Conservation (phyloP, 2,888 invertebrate species). For the Scotopteryx bipunctaria region DNA sequence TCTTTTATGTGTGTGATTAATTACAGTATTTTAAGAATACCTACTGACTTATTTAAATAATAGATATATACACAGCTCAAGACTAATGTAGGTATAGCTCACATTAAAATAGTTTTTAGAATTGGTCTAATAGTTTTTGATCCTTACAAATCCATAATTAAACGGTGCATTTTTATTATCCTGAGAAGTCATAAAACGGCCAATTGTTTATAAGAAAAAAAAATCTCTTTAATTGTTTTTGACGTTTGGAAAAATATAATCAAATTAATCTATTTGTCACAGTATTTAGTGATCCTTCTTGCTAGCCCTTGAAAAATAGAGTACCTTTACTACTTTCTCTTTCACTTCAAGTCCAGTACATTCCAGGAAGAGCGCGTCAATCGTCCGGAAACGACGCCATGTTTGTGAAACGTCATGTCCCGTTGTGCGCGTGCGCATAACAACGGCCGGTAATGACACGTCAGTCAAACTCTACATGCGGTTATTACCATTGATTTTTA, state of each 20-base stretch:
- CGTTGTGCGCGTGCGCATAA: slow-evolving; percentile 62
- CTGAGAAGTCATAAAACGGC: no score
- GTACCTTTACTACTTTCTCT: slow-evolving; percentile 15
- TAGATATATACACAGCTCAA: no score
- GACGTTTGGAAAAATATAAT: no score
- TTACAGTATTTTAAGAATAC: neutral
- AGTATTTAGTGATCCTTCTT: neutral
- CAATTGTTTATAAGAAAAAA: no score
- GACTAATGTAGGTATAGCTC: no score
- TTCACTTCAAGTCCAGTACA: slow-evolving; percentile 5
- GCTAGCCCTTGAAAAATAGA: neutral
- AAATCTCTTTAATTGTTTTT: no score
- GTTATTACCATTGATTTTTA: slow-evolving; percentile 33
- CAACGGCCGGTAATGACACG: slow-evolving; percentile 44
- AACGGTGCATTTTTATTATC: no score
- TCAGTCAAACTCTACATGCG: slow-evolving; percentile 32
- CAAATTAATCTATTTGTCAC: neutral
- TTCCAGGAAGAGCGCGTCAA: slow-evolving; percentile 41
- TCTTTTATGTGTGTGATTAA: neutral
- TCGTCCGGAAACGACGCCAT: slow-evolving; percentile 65
- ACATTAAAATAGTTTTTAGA: no score
- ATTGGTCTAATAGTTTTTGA: no score
- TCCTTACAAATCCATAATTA: no score
- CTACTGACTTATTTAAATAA: neutral
- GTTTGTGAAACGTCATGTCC: slow-evolving; percentile 64